phyloP scores from a whole-genome alignment of 2,113 vertebrate genomes.

The Oreochromis niloticus region DNA sequence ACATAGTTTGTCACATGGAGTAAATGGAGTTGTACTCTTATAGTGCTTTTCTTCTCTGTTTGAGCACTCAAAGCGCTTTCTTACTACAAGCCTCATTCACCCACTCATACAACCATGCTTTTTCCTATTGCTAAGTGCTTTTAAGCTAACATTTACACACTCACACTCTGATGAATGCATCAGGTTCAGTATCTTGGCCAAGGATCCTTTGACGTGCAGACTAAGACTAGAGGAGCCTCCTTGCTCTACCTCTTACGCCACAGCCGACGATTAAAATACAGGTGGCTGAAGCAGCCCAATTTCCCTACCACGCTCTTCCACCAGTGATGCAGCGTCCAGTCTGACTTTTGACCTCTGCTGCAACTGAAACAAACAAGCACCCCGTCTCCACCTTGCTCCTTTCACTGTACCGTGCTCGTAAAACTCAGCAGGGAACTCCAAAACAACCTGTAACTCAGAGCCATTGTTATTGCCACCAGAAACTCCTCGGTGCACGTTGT shows the following conservation, averaged over 20 bases:
- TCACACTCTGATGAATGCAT: not conserved
- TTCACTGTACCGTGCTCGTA: not conserved
- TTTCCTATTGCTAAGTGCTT: not conserved
- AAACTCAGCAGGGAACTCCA: not conserved
- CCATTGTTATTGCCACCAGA: constrained; percentile 8
- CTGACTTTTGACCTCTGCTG: constrained; percentile 24
- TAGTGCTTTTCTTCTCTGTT: not conserved
- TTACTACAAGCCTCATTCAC: not conserved
- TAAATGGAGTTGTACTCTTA: not conserved
- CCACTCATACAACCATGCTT: no score
- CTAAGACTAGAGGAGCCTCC: not conserved
- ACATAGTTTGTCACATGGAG: not conserved
- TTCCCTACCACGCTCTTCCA: not conserved
- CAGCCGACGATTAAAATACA: not conserved
- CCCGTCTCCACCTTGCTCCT: not conserved
- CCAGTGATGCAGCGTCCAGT: not conserved
- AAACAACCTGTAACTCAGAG: constrained; percentile 28
- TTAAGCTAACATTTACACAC: not conserved
- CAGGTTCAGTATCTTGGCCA: not conserved
- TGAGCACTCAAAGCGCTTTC: not conserved
- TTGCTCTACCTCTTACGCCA: not conserved
- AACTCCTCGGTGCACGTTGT: constrained; percentile 38
- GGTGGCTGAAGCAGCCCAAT: not conserved
- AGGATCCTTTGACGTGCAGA: not conserved
- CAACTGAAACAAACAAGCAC: constrained; percentile 1